Percentiles rank a stretch among this genome's conserved stretches.
Conservation (phyloP, 2,888 invertebrate species). For the Apamea epomidion region DNA sequence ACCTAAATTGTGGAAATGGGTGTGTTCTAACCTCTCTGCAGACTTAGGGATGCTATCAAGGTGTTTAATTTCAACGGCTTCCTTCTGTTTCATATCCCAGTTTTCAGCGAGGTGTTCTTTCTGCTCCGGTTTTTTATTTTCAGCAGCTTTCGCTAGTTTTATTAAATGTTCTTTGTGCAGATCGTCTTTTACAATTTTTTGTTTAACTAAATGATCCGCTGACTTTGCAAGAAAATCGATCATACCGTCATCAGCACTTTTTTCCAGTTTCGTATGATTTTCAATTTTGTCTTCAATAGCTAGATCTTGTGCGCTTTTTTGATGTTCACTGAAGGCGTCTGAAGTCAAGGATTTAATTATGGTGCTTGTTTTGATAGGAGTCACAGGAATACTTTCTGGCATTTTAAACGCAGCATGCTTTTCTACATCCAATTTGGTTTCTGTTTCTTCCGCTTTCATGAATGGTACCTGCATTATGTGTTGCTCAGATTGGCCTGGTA, state of each 20-base stretch:
- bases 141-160: slow-evolving; percentile 18
- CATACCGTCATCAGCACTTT: slow-evolving; percentile 33
- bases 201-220: slow-evolving; percentile 15
- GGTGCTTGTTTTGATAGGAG: neutral
- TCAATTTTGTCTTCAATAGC: slow-evolving; percentile 14
- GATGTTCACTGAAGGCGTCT: slow-evolving; percentile 20
- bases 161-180: slow-evolving; percentile 3
- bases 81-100: slow-evolving; percentile 31
- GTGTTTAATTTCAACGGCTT: slow-evolving; percentile 26
- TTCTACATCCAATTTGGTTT: slow-evolving; percentile 44
- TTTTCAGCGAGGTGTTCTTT: slow-evolving; percentile 9
- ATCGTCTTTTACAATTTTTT: slow-evolving; percentile 17
- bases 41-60: slow-evolving; percentile 46
- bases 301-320: slow-evolving; percentile 35
- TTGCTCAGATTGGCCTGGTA: slow-evolving; percentile 31
- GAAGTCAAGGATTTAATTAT: slow-evolving; percentile 22
- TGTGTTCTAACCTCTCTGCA: slow-evolving; percentile 36
- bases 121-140: slow-evolving; percentile 19
- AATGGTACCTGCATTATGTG: slow-evolving; percentile 28
- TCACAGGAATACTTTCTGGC: slow-evolving; percentile 31
- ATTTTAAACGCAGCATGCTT: slow-evolving; percentile 43
- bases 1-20: slow-evolving; percentile 32
- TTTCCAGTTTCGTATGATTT: slow-evolving; percentile 26
- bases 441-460: slow-evolving; percentile 50
- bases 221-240: slow-evolving; percentile 45